Percentiles rank a stretch among this genome's conserved stretches.
phyloP scores from a whole-genome alignment of 2,113 vertebrate genomes.

The Diphyllodes magnificus region DNA sequence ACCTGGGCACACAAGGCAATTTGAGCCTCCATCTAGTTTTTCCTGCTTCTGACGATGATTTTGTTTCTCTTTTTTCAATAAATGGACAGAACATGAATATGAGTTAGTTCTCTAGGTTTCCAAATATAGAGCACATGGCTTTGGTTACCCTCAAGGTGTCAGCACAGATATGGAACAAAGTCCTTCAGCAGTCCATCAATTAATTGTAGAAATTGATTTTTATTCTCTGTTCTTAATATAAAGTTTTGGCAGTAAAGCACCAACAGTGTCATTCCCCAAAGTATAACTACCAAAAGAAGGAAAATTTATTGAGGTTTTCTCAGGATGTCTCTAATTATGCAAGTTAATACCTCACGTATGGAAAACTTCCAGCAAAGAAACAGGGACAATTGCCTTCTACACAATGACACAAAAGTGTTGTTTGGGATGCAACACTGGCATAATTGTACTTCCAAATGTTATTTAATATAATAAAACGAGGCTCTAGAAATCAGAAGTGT shows the following conservation, averaged over 20 bases:
- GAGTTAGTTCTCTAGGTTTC: not conserved
- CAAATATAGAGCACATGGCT: not conserved
- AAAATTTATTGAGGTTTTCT: not conserved
- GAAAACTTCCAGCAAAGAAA: not conserved
- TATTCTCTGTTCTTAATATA: not conserved
- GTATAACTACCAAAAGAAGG: not conserved
- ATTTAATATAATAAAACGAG: not conserved
- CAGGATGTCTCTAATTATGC: not conserved
- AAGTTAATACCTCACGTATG: not conserved
- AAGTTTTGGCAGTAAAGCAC: not conserved
- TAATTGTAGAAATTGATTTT: not conserved
- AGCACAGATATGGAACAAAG: not conserved
- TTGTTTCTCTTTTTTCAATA: not conserved
- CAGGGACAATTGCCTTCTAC: not conserved
- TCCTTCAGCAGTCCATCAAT: not conserved
- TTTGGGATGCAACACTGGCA: not conserved
- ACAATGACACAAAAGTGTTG: not conserved
- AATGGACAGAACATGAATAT: not conserved
- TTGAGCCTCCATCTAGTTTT: not conserved
- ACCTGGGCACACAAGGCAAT: not conserved
- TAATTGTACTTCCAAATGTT: not conserved
- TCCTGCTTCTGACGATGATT: not conserved
- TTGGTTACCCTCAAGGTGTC: constrained; percentile 4
- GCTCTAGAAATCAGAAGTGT: not conserved
- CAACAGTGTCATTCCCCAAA: not conserved